Conservation (phyloP, 2,113 vertebrate genomes). For the Dipodomys ordii region DNA sequence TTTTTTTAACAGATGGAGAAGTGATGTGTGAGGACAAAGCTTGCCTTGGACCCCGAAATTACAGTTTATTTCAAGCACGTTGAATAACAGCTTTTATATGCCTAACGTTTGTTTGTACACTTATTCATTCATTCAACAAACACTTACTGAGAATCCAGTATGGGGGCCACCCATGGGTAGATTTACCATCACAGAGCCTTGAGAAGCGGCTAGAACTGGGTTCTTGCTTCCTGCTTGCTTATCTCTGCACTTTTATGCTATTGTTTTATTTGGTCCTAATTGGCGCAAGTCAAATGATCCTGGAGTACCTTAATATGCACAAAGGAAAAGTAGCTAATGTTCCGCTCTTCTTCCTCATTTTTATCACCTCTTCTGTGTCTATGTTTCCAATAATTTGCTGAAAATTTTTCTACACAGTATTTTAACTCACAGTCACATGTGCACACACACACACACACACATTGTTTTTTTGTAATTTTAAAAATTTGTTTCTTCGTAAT, state of each 20-base stretch:
- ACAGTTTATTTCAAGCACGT: not conserved
- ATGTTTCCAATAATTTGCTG: constrained; percentile 21
- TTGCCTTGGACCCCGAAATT: constrained; percentile 42
- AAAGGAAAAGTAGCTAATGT: not conserved
- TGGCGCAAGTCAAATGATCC: constrained; percentile 5
- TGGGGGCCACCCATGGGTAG: not conserved
- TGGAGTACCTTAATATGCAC: not conserved
- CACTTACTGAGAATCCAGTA: constrained; percentile 26
- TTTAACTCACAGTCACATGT: not conserved
- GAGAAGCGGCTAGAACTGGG: not conserved
- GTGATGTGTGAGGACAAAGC: constrained; percentile 23
- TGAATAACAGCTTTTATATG: not conserved
- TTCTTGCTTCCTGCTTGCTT: not conserved
- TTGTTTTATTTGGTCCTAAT: not conserved
- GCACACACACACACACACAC: not conserved
- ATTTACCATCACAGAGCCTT: not conserved
- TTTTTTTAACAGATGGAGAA: constrained; percentile 54
- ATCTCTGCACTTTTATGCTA: constrained; percentile 12
- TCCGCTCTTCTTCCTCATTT: not conserved
- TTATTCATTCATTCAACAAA: constrained; percentile 44
- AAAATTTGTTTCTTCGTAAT: not conserved
- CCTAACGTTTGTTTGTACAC: constrained; percentile 24
- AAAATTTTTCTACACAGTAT: not conserved
- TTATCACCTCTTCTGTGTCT: not conserved
- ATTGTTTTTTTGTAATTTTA: not conserved